phyloP scores from a whole-genome alignment of 2,888 invertebrate species.

The Tachina grossa region DNA sequence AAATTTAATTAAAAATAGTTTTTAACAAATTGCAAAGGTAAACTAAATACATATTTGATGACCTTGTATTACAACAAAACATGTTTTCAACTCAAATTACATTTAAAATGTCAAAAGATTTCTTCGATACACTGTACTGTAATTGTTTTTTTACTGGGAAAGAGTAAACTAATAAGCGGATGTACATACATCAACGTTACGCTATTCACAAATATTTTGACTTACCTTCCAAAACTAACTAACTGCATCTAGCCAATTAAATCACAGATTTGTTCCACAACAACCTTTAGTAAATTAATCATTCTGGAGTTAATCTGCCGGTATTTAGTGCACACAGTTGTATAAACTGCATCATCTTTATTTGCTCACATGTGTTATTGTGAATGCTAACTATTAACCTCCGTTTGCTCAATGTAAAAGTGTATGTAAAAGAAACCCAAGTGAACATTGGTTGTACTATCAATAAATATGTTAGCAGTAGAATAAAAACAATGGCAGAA shows the following conservation, averaged over 20 bases:
- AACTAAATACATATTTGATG: neutral
- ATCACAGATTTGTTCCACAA: neutral
- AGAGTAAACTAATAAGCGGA: slow-evolving; percentile 14
- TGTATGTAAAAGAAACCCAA: neutral
- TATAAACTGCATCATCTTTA: neutral
- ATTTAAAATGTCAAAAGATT: neutral
- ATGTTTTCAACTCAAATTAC: neutral
- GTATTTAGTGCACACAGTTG: slow-evolving; percentile 43
- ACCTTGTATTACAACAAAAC: neutral
- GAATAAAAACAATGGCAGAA: no score
- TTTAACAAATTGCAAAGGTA: no score
- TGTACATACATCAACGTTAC: no score
- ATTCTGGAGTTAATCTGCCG: neutral
- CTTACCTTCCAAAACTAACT: neutral
- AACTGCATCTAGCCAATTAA: neutral
- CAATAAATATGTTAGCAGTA: no score
- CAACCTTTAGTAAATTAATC: slow-evolving; percentile 9
- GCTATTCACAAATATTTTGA: neutral
- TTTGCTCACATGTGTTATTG: neutral
- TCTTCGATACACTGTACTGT: neutral
- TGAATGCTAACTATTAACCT: slow-evolving; percentile 16
- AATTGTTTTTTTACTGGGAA: slow-evolving; percentile 28
- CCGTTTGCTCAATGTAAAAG: neutral
- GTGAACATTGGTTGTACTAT: no score
- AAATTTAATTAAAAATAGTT: no score